These are phyloP conservation scores for Oryctolagus cuniculus DNA, from an alignment of 2,113 vertebrate genomes.

Conservation along the genomic window mOryCun1.1 NC_091434.1:157007501-157008000, in stretches of 20 bases:
- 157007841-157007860: conserved; percentile 75
- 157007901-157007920: conserved; percentile 61
- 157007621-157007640: background rate
- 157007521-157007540: background rate
- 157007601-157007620: background rate
- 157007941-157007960: conserved; percentile 14
- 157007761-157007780: conserved; percentile 79
- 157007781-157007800: conserved; percentile 71
- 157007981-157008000: conserved; percentile 65
- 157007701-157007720: conserved; percentile 66
- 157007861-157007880: conserved; percentile 75
- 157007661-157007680: conserved; percentile 26
- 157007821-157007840: conserved; percentile 80
- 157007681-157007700: conserved; percentile 68
- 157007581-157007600: background rate
- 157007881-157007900: conserved; percentile 69
- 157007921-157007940: conserved; percentile 62
- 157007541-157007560: background rate
- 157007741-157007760: conserved; percentile 75
- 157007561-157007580: background rate
- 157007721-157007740: conserved; percentile 67
- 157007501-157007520: conserved; percentile 83
- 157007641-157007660: background rate
- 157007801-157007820: conserved; percentile 76
- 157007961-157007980: conserved; percentile 66